phyloP scores from a whole-genome alignment of 2,888 invertebrate genomes.

The Ophion obscuratus region DNA sequence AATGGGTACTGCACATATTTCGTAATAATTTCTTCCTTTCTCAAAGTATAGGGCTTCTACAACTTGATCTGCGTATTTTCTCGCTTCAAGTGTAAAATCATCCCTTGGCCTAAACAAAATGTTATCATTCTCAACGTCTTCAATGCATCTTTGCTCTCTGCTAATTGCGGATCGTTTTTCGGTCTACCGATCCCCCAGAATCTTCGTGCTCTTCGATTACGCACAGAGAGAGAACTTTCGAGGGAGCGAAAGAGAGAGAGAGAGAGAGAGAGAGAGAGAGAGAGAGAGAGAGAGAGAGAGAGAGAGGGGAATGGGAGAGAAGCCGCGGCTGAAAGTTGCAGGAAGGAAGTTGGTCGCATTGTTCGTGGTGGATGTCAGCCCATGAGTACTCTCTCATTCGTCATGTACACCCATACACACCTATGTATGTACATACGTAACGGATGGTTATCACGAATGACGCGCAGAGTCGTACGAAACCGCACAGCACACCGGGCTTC shows the following conservation, averaged over 20 bases:
- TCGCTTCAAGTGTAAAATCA: no score
- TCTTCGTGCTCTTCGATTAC: background rate
- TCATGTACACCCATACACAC: background rate
- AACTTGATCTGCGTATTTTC: no score
- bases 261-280: background rate
- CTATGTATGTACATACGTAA: constrained; percentile 4
- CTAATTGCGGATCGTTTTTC: background rate
- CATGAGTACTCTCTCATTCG: constrained; percentile 31
- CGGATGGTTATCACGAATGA: constrained; percentile 44
- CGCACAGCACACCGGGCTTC: constrained; percentile 2
- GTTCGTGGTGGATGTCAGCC: constrained; percentile 54
- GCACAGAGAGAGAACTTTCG: background rate
- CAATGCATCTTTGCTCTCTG: background rate
- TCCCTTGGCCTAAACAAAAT: no score
- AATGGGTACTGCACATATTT: no score
- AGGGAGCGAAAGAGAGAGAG: background rate
- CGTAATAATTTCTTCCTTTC: no score
- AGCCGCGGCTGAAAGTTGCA: constrained; percentile 43
- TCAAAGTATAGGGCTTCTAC: no score
- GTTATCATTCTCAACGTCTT: background rate
- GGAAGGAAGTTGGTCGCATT: constrained; percentile 64
- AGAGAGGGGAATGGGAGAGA: constrained; percentile 25
- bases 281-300: background rate
- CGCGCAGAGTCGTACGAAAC: constrained; percentile 32
- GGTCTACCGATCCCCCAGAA: background rate